Base-by-base conservation (phyloP, 1,140 invertebrate species). In the Cardiocondyla obscurior region DNA sequence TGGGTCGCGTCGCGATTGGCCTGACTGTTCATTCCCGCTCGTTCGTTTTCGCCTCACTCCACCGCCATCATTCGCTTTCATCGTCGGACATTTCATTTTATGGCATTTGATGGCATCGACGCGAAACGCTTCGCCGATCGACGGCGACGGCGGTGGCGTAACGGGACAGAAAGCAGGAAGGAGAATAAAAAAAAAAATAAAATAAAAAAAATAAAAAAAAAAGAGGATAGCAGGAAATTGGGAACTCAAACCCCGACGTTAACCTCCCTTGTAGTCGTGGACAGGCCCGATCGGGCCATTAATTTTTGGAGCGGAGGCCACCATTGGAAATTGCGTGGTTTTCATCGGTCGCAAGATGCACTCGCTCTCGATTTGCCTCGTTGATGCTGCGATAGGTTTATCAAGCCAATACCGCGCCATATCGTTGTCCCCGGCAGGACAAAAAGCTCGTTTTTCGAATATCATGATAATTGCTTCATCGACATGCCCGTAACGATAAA, bases 81-180 rank as follows among this genome's bases (percentile, higher is more conserved):
- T 79, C 74, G 74, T 69, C 62, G 74, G 74, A 79, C 74, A 79
- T 79, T 79, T 79, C 74, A 79, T 79, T 79, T 79, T 79, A 79
- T 79, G 74, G 74, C 74, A 69, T 79, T 79, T 79, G 74, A 79
- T 79, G 74, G 74, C 74, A 79, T 79, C 62, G 74, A 67, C 62
- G 55, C 72, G 72, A 60, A 74, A 74, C 72, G 74, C 74, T 79
- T 79, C 74, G 74, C 69, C 36, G 74, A 79, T 79, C 74, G 74
- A 55, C 74, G 74, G 60, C 46, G 74, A 67, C 74, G 60, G 74
- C 58, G 39, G 70, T 39, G 73, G 62, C 30, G 73, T 58, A 62
- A 65, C 74, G 74, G 74, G 60, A 77, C 74, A 42, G 49, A 79
- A 53, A 53, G 64, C 44, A 77, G 46, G 36, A 69, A 67, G 22